These are phyloP conservation scores for Lordiphosa fenestrarum DNA, from an alignment of 2,888 invertebrate genomes.

Conservation along the genomic window DNA sequence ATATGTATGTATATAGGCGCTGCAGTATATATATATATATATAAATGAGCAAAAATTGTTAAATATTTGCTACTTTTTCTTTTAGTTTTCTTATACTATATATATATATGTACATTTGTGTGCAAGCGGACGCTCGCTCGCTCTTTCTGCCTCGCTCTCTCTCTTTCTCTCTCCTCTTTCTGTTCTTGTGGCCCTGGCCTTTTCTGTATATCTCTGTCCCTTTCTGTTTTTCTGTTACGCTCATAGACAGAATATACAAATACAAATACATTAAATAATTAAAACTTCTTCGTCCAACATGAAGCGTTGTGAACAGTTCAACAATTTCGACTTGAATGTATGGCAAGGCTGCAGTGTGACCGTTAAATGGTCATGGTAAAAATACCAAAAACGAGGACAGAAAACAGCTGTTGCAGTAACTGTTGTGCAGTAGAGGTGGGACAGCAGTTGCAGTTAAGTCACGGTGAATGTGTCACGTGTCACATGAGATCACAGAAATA, in stretches of 20 bases:
- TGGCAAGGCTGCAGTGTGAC: conserved; percentile 4
- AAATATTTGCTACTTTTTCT: conserved; percentile 4
- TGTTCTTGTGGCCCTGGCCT: conserved; percentile 68
- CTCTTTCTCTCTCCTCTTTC: conserved; percentile 41
- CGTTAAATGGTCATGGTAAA: not conserved
- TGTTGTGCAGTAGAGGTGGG: no score
- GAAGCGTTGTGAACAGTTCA: conserved; percentile 77
- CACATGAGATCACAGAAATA: no score
- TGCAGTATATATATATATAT: conserved; percentile 25
- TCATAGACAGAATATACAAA: conserved; percentile 67
- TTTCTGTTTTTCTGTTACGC: conserved; percentile 46
- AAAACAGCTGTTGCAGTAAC: no score
- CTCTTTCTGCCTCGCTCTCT: conserved; percentile 15
- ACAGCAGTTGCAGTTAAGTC: no score
- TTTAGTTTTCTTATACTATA: conserved; percentile 24
- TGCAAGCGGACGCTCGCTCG: conserved; percentile 15
- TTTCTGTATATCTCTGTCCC: conserved; percentile 63
- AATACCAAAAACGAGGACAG: no score
- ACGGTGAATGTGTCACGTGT: no score
- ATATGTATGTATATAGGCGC: conserved; percentile 13
- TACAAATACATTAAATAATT: conserved; percentile 74
- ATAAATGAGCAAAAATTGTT: conserved; percentile 23
- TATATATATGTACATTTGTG: conserved; percentile 33
- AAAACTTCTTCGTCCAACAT: conserved; percentile 72
- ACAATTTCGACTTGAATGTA: conserved; percentile 79